Evolutionary conservation across 2,797 vertebrate species (phyloP).

Genomic region (Enteromius paludinosus): DNA sequence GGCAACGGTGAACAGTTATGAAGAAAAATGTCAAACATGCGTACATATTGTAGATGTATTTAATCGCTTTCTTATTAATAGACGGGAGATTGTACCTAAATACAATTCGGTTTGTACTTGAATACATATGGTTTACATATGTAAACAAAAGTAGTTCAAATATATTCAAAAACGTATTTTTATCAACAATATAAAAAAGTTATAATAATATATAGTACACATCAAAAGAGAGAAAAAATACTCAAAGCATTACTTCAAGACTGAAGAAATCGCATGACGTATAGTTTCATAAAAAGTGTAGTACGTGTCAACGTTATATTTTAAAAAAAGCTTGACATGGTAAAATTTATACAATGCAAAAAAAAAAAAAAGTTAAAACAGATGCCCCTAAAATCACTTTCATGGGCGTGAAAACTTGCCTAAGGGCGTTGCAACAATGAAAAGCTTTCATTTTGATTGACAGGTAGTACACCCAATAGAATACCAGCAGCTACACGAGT

Average conservation of each 20-base stretch:
- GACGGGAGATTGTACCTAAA: not conserved
- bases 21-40: not conserved
- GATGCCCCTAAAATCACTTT: not conserved
- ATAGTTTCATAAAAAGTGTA: not conserved
- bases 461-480: slow-evolving; percentile 38
- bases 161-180: not conserved
- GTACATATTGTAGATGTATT: not conserved
- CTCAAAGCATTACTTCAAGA: not conserved
- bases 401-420: slow-evolving; percentile 1
- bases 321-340: not conserved
- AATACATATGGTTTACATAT: not conserved
- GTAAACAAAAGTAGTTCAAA: not conserved
- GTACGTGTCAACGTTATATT: not conserved
- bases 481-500: not conserved
- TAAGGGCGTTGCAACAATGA: slow-evolving; percentile 28
- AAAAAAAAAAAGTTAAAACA: not conserved
- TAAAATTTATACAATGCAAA: not conserved
- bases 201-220: not conserved
- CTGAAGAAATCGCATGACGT: not conserved
- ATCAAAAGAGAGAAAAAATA: not conserved
- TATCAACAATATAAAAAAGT: not conserved
- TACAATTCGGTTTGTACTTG: not conserved
- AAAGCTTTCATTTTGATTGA: slow-evolving; percentile 42
- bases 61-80: not conserved
- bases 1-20: not conserved